phyloP scores from a whole-genome alignment of 1,140 invertebrate species.

The Drosophila rufa region DNA sequence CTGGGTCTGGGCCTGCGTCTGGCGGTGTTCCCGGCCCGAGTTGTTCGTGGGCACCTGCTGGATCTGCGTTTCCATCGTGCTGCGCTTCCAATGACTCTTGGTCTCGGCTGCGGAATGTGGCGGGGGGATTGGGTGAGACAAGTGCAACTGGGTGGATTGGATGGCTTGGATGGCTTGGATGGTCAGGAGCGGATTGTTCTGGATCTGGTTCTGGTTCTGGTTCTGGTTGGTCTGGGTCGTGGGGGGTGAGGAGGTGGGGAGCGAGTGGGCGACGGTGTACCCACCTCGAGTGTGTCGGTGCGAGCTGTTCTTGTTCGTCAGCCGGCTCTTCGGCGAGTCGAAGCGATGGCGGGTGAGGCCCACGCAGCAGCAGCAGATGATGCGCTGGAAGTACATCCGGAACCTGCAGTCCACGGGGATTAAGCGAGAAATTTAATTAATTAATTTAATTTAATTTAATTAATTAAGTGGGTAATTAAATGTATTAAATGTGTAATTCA shows the following conservation, averaged over 20 bases:
- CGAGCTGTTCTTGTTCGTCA: conserved; percentile 73
- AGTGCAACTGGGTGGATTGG: conserved; percentile 1
- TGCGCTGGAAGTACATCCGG: conserved; percentile 86
- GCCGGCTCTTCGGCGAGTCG: conserved; percentile 67
- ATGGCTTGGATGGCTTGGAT: conserved; percentile 6
- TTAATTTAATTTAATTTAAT: too few species aligned
- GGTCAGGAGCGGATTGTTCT: conserved; percentile 11
- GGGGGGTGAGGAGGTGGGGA: conserved; percentile 23
- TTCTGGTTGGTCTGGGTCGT: conserved; percentile 18
- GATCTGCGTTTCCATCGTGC: conserved; percentile 83
- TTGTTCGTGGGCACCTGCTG: conserved; percentile 65
- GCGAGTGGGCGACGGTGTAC: conserved; percentile 43
- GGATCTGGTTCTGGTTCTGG: neutral
- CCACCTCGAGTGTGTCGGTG: conserved; percentile 68
- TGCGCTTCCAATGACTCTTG: conserved; percentile 81
- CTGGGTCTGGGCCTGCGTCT: conserved; percentile 5
- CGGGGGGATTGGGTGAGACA: conserved; percentile 26
- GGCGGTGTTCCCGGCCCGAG: conserved; percentile 52
- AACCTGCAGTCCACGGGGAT: conserved; percentile 79
- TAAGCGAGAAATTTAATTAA: neutral
- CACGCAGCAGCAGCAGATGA: conserved; percentile 86
- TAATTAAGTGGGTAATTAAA: neutral
- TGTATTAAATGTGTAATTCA: too few species aligned
- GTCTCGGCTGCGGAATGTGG: conserved; percentile 58
- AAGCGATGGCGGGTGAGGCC: conserved; percentile 52